Percentiles rank a stretch among this genome's conserved stretches.
Evolutionary conservation across 2,888 invertebrate species (phyloP).

Genomic region (Platypus cylindrus): DNA sequence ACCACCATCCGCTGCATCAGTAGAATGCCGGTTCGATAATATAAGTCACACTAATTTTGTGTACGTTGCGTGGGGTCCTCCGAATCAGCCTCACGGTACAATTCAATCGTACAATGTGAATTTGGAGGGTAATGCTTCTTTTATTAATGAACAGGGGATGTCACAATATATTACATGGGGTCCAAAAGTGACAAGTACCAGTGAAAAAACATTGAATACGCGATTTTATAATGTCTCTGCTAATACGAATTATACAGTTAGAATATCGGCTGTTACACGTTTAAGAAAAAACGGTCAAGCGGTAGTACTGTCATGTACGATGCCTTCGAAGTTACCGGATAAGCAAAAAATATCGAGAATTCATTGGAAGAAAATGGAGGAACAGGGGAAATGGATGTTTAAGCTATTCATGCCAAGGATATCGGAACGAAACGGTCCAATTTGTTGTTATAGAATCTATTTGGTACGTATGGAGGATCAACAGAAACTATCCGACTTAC

Average conservation of each 20-base stretch:
- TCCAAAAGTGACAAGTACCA: conserved; percentile 46
- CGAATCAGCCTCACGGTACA: conserved; percentile 61
- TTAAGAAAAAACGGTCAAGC: conserved; percentile 60
- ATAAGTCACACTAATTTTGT: conserved; percentile 48
- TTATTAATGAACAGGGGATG: conserved; percentile 40
- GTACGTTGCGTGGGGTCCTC: conserved; percentile 60
- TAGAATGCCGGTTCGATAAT: conserved; percentile 53
- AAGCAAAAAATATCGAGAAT: conserved; percentile 45
- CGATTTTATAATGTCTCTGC: conserved; percentile 60
- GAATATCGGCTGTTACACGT: conserved; percentile 64
- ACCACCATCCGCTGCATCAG: conserved; percentile 53
- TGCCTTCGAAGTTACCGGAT: conserved; percentile 60
- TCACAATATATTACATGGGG: conserved; percentile 43
- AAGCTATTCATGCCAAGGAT: conserved; percentile 63
- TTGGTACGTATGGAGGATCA: conserved; percentile 56
- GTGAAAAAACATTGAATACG: conserved; percentile 37
- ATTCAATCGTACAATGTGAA: conserved; percentile 61
- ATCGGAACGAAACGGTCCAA: conserved; percentile 74
- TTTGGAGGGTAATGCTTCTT: conserved; percentile 43
- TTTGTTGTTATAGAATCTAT: conserved; percentile 76
- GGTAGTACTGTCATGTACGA: conserved; percentile 50
- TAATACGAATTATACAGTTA: conserved; percentile 74
- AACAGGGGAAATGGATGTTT: conserved; percentile 56
- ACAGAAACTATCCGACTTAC: conserved; percentile 51
- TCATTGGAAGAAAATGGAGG: conserved; percentile 49